phyloP scores from a whole-genome alignment of 2,888 invertebrate genomes.

The Diaphora mendica region DNA sequence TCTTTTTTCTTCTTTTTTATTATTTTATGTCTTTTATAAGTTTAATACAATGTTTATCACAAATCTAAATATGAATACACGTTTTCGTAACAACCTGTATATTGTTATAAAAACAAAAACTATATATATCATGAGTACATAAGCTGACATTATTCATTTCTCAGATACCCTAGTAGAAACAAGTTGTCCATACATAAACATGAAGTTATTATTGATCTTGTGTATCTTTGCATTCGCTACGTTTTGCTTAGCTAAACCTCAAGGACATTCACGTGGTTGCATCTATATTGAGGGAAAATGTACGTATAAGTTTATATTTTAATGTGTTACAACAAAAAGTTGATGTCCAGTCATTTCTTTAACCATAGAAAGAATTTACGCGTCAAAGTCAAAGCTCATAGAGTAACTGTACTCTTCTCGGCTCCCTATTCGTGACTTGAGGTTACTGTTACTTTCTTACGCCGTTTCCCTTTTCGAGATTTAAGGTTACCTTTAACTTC shows the following conservation, averaged over 20 bases:
- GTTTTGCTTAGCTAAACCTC: neutral
- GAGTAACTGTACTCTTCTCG: no score
- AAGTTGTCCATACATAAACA: neutral
- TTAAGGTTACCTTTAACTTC: no score
- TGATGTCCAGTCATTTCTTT: no score
- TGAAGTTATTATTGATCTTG: neutral
- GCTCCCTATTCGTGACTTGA: neutral
- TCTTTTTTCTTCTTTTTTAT: no score
- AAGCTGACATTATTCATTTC: neutral
- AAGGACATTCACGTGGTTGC: neutral
- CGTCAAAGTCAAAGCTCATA: no score
- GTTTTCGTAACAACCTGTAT: neutral
- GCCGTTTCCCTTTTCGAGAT: no score
- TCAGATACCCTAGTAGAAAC: neutral
- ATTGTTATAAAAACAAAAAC: neutral
- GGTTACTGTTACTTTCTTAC: neutral
- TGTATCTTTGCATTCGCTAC: neutral
- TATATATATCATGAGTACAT: neutral
- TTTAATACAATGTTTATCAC: no score
- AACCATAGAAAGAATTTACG: no score
- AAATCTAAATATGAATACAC: no score
- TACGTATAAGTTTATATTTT: neutral
- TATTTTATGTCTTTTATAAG: no score
- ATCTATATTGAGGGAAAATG: neutral
- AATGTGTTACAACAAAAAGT: neutral